Evolutionary conservation across 2,888 invertebrate genomes (phyloP).

Genomic region (Leucophenga maculata): DNA sequence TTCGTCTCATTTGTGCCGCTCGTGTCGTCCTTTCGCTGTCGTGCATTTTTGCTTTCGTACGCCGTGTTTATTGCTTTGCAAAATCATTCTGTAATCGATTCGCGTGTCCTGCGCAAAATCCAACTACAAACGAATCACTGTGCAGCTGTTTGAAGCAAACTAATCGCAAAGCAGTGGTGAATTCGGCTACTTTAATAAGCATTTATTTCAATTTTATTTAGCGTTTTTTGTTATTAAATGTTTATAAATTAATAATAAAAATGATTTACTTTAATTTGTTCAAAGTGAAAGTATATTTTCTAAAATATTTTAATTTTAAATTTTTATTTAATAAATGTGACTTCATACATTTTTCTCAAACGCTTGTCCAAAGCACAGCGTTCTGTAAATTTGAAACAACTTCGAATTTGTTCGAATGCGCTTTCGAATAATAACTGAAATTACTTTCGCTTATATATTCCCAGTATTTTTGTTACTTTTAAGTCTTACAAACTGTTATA

Average conservation of each 20-base stretch:
- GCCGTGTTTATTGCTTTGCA: constrained; percentile 24
- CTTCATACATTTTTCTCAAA: too few relatives aligned
- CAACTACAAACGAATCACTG: constrained; percentile 16
- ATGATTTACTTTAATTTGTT: neutral
- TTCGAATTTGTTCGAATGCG: constrained; percentile 1
- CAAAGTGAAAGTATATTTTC: neutral
- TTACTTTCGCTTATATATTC: neutral
- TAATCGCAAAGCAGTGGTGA: neutral
- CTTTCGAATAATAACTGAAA: constrained; percentile 12
- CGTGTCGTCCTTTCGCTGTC: constrained; percentile 7
- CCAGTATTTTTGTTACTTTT: constrained; percentile 8
- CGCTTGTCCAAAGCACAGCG: too few relatives aligned
- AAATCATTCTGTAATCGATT: constrained; percentile 57
- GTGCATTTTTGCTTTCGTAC: constrained; percentile 17
- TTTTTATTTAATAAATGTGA: neutral
- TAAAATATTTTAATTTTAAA: neutral
- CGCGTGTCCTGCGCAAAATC: constrained; percentile 64
- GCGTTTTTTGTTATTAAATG: neutral
- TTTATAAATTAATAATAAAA: neutral
- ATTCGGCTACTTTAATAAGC: neutral
- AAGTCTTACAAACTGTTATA: constrained; percentile 50
- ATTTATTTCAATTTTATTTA: neutral
- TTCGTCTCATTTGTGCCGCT: constrained; percentile 29
- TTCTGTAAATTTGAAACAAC: neutral
- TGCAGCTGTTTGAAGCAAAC: neutral